These are phyloP conservation scores for Schizopygopsis pylzovi DNA, from an alignment of 2,797 vertebrate genomes.

Conservation along the genomic window DNA sequence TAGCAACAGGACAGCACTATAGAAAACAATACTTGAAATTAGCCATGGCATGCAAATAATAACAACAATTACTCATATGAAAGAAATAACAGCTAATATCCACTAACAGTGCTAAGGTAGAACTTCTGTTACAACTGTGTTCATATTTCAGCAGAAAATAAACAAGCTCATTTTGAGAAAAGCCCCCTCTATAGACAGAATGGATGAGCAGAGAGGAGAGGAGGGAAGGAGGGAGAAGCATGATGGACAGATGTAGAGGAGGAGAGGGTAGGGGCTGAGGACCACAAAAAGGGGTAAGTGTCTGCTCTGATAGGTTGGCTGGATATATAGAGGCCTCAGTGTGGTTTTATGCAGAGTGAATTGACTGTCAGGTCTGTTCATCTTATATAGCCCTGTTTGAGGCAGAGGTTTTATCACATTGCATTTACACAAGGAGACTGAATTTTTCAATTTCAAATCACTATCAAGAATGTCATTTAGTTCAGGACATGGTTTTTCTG, in stretches of 20 bases:
- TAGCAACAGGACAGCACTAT: conserved; percentile 52
- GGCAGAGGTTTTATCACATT: neutral
- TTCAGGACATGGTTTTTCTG: neutral
- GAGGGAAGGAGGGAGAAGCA: conserved; percentile 18
- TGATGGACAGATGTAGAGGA: conserved; percentile 51
- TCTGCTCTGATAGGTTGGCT: conserved; percentile 8
- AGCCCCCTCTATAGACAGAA: conserved; percentile 10
- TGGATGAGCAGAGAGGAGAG: conserved; percentile 14
- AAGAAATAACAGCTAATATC: conserved; percentile 52
- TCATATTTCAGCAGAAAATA: conserved; percentile 27
- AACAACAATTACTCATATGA: conserved; percentile 50
- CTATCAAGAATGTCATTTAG: conserved; percentile 8
- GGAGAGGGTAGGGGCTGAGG: neutral
- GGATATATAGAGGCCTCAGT: conserved; percentile 12
- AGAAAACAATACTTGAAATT: conserved; percentile 57
- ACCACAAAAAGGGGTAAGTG: conserved; percentile 2
- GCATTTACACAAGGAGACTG: neutral
- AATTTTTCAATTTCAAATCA: conserved; percentile 14
- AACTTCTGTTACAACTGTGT: conserved; percentile 16
- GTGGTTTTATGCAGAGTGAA: conserved; percentile 12
- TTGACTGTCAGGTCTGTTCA: conserved; percentile 1
- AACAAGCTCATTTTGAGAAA: conserved; percentile 39
- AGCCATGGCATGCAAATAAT: conserved; percentile 56
- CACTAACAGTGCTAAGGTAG: conserved; percentile 6
- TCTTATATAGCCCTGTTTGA: conserved; percentile 4